Conservation (phyloP, 2,888 invertebrate genomes). For the Pristionchus exspectatus region DNA sequence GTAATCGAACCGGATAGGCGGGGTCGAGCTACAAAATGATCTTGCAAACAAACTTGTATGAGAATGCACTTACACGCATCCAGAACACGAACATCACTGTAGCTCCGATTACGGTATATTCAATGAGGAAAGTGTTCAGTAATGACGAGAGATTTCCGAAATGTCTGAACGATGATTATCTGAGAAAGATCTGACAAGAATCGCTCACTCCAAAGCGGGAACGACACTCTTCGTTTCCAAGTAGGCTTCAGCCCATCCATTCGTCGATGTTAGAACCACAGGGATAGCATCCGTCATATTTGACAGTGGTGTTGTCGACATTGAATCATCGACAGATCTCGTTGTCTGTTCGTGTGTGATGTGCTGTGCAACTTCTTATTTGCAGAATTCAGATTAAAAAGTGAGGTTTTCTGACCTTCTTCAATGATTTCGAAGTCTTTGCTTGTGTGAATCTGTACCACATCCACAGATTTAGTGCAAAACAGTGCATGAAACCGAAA, state of each 20-base stretch:
- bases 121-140: conserved; percentile 46
- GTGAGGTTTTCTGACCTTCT: not conserved
- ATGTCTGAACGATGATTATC: not conserved
- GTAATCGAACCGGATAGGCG: not conserved
- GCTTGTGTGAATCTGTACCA: conserved; percentile 9
- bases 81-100: conserved; percentile 48
- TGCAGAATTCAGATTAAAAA: no score
- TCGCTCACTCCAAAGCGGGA: not conserved
- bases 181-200: not conserved
- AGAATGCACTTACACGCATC: not conserved
- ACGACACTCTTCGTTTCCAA: not conserved
- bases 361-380: not conserved
- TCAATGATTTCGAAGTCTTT: not conserved
- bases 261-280: not conserved
- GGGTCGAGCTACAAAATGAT: conserved; percentile 26
- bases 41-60: not conserved
- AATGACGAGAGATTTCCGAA: conserved; percentile 12
- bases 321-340: not conserved
- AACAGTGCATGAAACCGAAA: conserved; percentile 50
- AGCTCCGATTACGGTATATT: conserved; percentile 41
- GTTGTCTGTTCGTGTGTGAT: not conserved
- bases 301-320: not conserved
- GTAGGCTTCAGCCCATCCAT: not conserved
- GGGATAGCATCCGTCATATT: not conserved
- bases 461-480: conserved; percentile 31